These are phyloP conservation scores for Aurelia aurita DNA, from an alignment of 30 jellyfish, hydroid and myxozoan genomes.

Conservation along the genomic window DNA sequence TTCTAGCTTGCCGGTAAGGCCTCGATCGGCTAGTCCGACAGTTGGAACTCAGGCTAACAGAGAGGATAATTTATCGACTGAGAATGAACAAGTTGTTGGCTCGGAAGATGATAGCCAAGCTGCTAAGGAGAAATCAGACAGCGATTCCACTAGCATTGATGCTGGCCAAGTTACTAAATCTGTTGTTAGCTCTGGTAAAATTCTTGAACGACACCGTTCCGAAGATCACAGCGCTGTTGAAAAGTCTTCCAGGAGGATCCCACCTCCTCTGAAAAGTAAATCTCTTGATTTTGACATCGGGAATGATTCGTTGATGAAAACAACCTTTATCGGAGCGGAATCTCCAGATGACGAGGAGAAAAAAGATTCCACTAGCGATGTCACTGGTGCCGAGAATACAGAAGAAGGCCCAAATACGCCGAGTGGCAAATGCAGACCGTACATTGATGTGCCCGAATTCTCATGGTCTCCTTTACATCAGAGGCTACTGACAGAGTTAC, in stretches of 20 bases:
- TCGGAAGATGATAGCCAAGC: no score
- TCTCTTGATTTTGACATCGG: conserved; percentile 56
- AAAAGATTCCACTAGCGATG: not conserved
- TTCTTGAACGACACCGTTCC: conserved; percentile 29
- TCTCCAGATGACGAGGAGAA: conserved; percentile 25
- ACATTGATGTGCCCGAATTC: conserved; percentile 93
- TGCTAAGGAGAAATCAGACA: no score
- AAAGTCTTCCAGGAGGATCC: not conserved
- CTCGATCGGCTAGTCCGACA: conserved; percentile 93
- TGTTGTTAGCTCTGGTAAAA: conserved; percentile 3
- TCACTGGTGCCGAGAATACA: not conserved
- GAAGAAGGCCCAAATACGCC: conserved; percentile 53
- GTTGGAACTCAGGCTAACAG: conserved; percentile 49
- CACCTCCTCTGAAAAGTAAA: conserved; percentile 43
- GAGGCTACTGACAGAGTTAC: conserved; percentile 86
- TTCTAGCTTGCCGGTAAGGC: conserved; percentile 16
- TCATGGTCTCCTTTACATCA: conserved; percentile 94
- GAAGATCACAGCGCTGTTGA: conserved; percentile 26
- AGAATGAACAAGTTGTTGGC: no score
- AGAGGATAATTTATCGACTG: no score
- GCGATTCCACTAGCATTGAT: no score
- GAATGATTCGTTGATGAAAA: conserved; percentile 33
- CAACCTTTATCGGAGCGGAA: conserved; percentile 48
- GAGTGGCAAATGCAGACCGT: conserved; percentile 81
- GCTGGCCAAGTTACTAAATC: no score